Conservation (phyloP, 1,140 invertebrate species). For the Lineus longissimus region DNA sequence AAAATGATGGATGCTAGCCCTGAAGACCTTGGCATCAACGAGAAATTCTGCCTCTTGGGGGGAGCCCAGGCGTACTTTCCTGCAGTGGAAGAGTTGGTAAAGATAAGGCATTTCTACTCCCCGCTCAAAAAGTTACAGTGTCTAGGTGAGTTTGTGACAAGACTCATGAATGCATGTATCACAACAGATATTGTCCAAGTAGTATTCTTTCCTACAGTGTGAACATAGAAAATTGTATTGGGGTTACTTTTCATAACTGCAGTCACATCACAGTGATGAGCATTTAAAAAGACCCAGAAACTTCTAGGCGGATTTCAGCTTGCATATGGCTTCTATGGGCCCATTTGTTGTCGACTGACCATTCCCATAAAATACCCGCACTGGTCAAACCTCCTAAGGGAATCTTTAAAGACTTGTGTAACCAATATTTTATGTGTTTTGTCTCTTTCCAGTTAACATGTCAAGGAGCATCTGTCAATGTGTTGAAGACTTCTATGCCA, state of each 20-base stretch:
- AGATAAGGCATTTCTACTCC: constrained; percentile 27
- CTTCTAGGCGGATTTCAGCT: too few species aligned
- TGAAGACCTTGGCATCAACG: constrained; percentile 28
- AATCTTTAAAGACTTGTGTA: background rate
- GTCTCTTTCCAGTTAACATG: constrained; percentile 29
- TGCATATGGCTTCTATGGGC: too few species aligned
- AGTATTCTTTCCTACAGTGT: too few species aligned
- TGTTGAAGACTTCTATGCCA: constrained; percentile 34
- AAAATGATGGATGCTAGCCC: constrained; percentile 20
- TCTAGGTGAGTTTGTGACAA: constrained; percentile 29
- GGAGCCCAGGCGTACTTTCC: constrained; percentile 29
- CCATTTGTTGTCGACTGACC: too few species aligned
- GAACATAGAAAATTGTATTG: too few species aligned
- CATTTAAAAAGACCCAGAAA: too few species aligned
- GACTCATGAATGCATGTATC: background rate
- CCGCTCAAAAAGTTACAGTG: constrained; percentile 43
- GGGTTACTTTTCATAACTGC: too few species aligned
- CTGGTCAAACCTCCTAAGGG: too few species aligned
- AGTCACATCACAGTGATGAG: too few species aligned
- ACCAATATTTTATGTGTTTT: background rate
- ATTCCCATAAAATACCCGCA: too few species aligned
- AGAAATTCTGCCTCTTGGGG: constrained; percentile 26
- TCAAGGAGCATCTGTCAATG: constrained; percentile 35
- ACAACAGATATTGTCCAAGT: too few species aligned
- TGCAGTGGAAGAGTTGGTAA: constrained; percentile 31